Base-by-base conservation (phyloP, 2,888 invertebrate species). In the Cyclophora albipunctata region DNA sequence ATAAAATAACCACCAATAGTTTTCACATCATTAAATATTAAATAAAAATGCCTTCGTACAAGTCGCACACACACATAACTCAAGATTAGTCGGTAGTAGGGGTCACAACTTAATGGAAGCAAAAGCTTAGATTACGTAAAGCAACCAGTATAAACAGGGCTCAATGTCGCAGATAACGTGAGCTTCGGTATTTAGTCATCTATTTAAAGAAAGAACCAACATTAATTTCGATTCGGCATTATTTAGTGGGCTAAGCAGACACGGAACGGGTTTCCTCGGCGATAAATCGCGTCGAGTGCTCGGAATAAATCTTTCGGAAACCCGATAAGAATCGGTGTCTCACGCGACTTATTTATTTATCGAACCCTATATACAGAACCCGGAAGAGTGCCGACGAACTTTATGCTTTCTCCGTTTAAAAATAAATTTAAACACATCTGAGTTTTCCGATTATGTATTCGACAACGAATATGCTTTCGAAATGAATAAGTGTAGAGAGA, bases 301-400 rank as follows among this genome's bases (percentile, higher is more conserved):
- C 71, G 67, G 65, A 76, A 86, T 88, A 88, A 86, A 88, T 88
- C 87, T 84, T 68, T 69, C 67, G 73, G 70, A 74, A 76, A 79
- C 82, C 58, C 84, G 88, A 88, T 88, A 87, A 87, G 84, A 82
- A 85, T 84, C 86, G 80, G 80, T 81, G 85, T 81, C 84, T 85
- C 85, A 83, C 82, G 85, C 84, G 77, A 86, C 76, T 75, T 78
- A 77, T 76, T 78, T 84, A 81, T 84, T 83, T 83, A 77, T 78
- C 52, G 50, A 73, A 66, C 63, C 63, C 59, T 78, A 74, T 72
- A 74, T 77, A 73, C 67, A 61, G 65, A 76, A 78, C 76, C 78
- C 77, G 81, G 81, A 83, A 82, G 76, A 75, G 69, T 69, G 67
- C 73, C 73, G 66, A 71, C 69, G 70, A 75, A 75, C 73, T 69